A percentile compares a stretch with the other conserved stretches of the same genome.
These are phyloP conservation scores for Podotricha telesiphe DNA, from an alignment of 2,888 invertebrate species.

Conservation along the genomic window DNA sequence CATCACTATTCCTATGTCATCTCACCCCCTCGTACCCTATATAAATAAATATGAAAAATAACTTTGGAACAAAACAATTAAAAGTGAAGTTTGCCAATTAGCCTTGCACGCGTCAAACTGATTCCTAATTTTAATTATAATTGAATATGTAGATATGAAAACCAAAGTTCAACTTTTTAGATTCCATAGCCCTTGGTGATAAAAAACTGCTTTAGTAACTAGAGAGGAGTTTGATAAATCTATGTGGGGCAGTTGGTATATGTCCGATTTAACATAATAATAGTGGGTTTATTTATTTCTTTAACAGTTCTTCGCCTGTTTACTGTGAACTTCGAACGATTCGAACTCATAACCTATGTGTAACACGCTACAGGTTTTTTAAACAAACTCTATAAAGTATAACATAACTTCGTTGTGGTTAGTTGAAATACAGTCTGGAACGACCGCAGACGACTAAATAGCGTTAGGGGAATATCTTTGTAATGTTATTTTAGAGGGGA, in stretches of 20 bases:
- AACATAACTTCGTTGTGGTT: background rate
- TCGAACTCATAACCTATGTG: no score
- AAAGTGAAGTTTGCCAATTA: slow-evolving; percentile 7
- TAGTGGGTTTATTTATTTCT: no score
- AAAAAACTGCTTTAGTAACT: background rate
- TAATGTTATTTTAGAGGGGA: slow-evolving; percentile 40
- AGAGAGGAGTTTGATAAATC: no score
- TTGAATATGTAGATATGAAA: slow-evolving; percentile 1
- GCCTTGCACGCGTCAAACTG: slow-evolving; percentile 2
- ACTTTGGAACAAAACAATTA: background rate
- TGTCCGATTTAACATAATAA: no score
- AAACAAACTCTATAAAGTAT: background rate
- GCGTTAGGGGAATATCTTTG: slow-evolving; percentile 17
- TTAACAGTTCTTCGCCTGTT: no score
- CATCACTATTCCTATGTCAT: no score
- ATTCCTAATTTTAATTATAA: slow-evolving; percentile 1
- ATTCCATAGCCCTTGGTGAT: background rate
- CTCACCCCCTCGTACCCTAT: no score
- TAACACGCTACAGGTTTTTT: background rate
- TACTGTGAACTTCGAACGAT: no score
- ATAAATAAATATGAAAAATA: background rate
- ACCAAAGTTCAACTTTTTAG: background rate
- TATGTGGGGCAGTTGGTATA: no score
- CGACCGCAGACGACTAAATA: slow-evolving; percentile 29
- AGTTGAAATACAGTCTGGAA: slow-evolving; percentile 22